Evolutionary conservation across 2,888 invertebrate genomes (phyloP).

Genomic region (Dryobotodes eremita): DNA sequence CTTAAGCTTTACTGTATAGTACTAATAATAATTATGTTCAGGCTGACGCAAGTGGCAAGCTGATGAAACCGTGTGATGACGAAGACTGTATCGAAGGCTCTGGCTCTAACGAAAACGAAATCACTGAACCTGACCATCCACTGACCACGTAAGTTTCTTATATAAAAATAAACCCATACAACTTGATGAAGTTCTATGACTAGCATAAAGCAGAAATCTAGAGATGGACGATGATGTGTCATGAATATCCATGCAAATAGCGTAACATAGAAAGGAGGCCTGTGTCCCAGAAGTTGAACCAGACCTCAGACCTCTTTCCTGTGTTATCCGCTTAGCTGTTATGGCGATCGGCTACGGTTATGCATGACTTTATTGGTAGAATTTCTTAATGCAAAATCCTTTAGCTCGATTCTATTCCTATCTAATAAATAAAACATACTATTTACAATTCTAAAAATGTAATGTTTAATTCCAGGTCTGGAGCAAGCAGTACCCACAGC

Average conservation of each 20-base stretch:
- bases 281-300: no score
- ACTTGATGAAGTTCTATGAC: background rate
- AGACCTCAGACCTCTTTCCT: background rate
- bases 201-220: background rate
- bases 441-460: background rate
- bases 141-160: slow-evolving; percentile 87
- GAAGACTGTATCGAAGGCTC: slow-evolving; percentile 97
- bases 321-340: background rate
- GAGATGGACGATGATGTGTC: background rate
- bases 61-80: slow-evolving; percentile 93
- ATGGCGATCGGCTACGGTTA: no score
- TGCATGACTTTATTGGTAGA: background rate
- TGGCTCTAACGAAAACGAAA: slow-evolving; percentile 93
- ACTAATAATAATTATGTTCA: slow-evolving; percentile 59
- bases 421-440: background rate
- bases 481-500: slow-evolving; percentile 83
- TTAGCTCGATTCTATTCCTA: background rate
- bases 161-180: no score
- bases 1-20: no score
- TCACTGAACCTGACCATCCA: slow-evolving; percentile 92
- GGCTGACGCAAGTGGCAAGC: slow-evolving; percentile 83
- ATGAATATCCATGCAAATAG: background rate
- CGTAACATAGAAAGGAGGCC: background rate
- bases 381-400: background rate
- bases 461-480: slow-evolving; percentile 73